Conservation (phyloP, 2,797 vertebrate species). For the Pantherophis vulpinus region DNA sequence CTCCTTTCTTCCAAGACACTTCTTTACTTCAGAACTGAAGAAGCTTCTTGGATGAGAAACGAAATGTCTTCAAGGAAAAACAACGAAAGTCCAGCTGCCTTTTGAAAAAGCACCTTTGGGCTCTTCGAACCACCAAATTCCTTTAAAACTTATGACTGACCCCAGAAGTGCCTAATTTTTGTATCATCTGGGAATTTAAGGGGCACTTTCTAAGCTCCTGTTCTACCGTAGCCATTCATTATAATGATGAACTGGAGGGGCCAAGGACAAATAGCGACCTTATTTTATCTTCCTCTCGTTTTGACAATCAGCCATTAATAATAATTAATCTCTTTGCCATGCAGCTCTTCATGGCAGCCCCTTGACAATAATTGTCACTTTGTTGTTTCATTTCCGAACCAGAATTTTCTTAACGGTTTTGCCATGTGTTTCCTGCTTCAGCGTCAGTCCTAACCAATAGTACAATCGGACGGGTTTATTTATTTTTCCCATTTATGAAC, state of each 20-base stretch:
- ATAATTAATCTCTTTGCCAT: background rate
- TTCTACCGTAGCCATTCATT: background rate
- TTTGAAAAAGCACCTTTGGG: background rate
- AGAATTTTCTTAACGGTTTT: background rate
- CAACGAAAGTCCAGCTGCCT: background rate
- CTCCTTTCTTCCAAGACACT: background rate
- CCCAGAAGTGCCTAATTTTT: background rate
- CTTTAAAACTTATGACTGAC: background rate
- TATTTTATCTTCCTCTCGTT: background rate
- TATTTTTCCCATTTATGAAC: background rate
- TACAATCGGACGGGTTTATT: background rate
- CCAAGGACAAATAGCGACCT: background rate
- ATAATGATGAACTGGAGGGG: background rate
- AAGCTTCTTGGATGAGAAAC: background rate
- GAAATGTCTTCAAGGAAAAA: background rate
- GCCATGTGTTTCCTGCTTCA: background rate
- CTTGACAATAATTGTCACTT: background rate
- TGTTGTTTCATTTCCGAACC: background rate
- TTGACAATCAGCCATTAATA: background rate
- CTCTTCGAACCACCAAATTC: background rate
- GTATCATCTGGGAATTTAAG: background rate
- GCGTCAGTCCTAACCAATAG: background rate
- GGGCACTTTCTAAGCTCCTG: background rate
- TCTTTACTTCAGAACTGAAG: background rate
- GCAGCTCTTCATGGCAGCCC: background rate